Base-by-base conservation (phyloP, 2,797 vertebrate species). In the Acrossocheilus fasciatus region DNA sequence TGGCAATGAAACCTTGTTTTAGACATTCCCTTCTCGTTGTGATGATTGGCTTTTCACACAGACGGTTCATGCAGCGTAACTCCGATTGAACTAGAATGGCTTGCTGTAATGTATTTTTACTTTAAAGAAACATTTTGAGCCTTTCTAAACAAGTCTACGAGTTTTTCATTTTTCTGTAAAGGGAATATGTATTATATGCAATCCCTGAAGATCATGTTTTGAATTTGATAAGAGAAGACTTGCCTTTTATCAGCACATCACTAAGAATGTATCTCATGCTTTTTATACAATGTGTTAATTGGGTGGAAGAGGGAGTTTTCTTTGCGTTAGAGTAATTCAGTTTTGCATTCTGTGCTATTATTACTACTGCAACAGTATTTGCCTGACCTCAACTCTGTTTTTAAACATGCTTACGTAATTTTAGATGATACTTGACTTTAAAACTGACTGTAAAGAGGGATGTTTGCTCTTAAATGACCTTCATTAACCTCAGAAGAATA, bases 231-330 rank as follows among this genome's bases (percentile, higher is more conserved):
- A 26, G 39, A 62, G 68, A 47, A 36, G 72, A 50, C 20, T 77
- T 79, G 78, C 59, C 52, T 87, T 87, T 81, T 81, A 80, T 87
- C 74, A 81, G 79, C 89, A 85, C 45, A 77, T 87, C 74, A 79
- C 52, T 81, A 83, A 83, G 94, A 93, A 95, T 98, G 89, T 98
- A 97, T 96, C 96, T 92, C 89, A 95, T 96, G 86, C 80, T 78
- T 88, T 85, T 81, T 73, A 83, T 57, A 52, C 66, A 6, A 77
- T 72, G 57, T 36, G 87, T 81, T 87, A 69, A 72, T 78, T 85
- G 89, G 54, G 89, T 82, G 86, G 73, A 41, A 86, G 82, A 87
- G 66, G 54, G 70, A 88, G 87, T 90, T 89, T 72, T n/a, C n/a
- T 74, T 87, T 68, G 66, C 39, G 66, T 64, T 66, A 73, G 43